Evolutionary conservation across 2,888 invertebrate species (phyloP), one percentile per base, ranked within the genome.

Genomic region (Patella pellucida): DNA sequence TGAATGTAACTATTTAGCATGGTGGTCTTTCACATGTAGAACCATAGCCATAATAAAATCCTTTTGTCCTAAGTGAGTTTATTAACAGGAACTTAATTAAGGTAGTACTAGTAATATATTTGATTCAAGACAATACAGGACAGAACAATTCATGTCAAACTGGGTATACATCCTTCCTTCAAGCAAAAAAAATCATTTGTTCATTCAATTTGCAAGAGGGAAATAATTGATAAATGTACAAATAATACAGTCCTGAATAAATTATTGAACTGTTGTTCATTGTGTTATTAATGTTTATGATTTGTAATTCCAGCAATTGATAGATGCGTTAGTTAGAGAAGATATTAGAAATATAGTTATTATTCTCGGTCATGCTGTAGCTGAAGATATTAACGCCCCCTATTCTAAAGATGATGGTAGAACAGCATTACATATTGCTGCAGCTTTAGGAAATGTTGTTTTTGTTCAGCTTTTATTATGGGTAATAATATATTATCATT

Each of bases 391-490:
- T 74, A 96, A 95, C 92, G 93, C 94, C 80, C 94, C 94, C 51
- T 94, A 96, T 74, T 94, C 94, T 83, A 92, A 94, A 50, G 93
- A 94, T 79, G 96, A 96, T 92, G 92, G 94, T 79, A 92, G 96
- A 81, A 96, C 96, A 14, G 95, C 96, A 0, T 92, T 98, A 78
- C 95, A 98, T 87, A 93, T 98, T 79, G 97, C 98, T 23, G 96
- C 97, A 90, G 96, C 96, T 69, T 95, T 91, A 7, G 90, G 90
- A 7, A 96, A 96, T 89, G 93, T 97, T 81, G 95, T 97, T 75
- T 95, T 97, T 87, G 95, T 97, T 16, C 98, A 98, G 91, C 93
- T 98, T 69, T 93, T 98, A 70, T 94, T 98, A 90, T 98, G 98
- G 98, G 98, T 98, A 91, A 92, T 41, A 41, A 92, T 41, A 41